Base-by-base conservation (phyloP, 2,113 vertebrate genomes). In the Xiphophorus couchianus region DNA sequence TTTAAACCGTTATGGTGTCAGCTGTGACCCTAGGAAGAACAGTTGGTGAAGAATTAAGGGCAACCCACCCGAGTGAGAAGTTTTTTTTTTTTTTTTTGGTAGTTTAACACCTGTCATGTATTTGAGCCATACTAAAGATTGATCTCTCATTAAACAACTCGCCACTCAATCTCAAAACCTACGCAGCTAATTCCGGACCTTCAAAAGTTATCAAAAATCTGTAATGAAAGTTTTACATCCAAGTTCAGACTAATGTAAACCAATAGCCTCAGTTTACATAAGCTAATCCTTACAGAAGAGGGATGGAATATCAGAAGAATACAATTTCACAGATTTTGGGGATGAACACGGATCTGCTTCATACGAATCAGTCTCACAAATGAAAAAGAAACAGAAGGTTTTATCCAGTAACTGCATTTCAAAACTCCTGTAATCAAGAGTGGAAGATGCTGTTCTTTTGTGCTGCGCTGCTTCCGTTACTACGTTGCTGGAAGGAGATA, bases 11-110 rank as follows among this genome's bases (percentile, higher is more conserved):
- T 39, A 30, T 82, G 51, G 77, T 70, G 77, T 77, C 83, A 77
- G 33, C 71, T 66, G 31, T 37, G 65, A 44, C 17, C 17, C 29
- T 62, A 12, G 65, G 62, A 60, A 66, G 54, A 76, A 74, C 76
- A 85, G 78, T 82, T 88, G 80, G 73, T 31, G 73, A 33, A 58
- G 68, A 61, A 44, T 66, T 63, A 3, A 27, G 39, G 62, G 74
- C 63, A 69, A 66, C n/a, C 73, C 77, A 71, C 30, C 13, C 22
- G 17, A 25, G 67, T 71, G 77, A 86, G 67, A 77, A 61, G 65
- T 30, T 42, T 25, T 62, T 68, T 27, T 9, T 1, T 72, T 42
- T 12, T 58, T 76, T 19, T 62, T 66, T 25, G 4, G 3, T 72
- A 54, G 15, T 62, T 76, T 73, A 54, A 30, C 65, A 76, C 58